These are phyloP conservation scores for Pogoniulus pusillus DNA, from an alignment of 2,797 vertebrate species.

Conservation along the genomic window DNA sequence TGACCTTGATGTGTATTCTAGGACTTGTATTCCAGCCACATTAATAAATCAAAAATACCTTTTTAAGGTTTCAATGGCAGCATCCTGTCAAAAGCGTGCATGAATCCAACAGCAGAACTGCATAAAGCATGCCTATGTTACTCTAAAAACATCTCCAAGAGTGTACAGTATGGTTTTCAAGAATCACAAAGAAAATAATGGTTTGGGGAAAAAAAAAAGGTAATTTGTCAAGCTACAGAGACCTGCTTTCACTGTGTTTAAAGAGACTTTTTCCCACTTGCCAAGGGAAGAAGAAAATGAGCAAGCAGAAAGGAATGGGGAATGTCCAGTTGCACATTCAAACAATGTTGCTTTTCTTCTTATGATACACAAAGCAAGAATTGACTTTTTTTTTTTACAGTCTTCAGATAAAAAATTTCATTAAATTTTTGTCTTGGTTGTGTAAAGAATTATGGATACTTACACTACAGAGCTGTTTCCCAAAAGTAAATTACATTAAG, in stretches of 20 bases:
- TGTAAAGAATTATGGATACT: neutral
- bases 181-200: constrained; percentile 58
- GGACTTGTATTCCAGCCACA: constrained; percentile 17
- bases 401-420: constrained; percentile 37
- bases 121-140: constrained; percentile 50
- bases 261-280: constrained; percentile 67
- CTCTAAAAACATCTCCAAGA: constrained; percentile 54
- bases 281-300: constrained; percentile 62
- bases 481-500: neutral
- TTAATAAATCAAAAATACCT: constrained; percentile 44
- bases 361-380: constrained; percentile 56
- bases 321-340: constrained; percentile 43
- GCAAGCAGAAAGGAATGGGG: constrained; percentile 73
- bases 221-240: constrained; percentile 66
- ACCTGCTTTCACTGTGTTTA: constrained; percentile 67
- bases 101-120: constrained; percentile 46
- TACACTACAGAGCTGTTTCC: neutral
- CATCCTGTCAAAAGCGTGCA: constrained; percentile 56
- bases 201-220: constrained; percentile 62
- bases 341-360: constrained; percentile 70
- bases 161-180: constrained; percentile 65
- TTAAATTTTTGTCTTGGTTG: neutral
- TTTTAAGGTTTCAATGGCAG: constrained; percentile 60
- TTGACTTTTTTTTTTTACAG: constrained; percentile 21
- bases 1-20: neutral